A percentile compares a stretch with the other conserved stretches of the same genome.
phyloP scores from a whole-genome alignment of 2,888 invertebrate species.

The Nematopogon swammerdamellus region DNA sequence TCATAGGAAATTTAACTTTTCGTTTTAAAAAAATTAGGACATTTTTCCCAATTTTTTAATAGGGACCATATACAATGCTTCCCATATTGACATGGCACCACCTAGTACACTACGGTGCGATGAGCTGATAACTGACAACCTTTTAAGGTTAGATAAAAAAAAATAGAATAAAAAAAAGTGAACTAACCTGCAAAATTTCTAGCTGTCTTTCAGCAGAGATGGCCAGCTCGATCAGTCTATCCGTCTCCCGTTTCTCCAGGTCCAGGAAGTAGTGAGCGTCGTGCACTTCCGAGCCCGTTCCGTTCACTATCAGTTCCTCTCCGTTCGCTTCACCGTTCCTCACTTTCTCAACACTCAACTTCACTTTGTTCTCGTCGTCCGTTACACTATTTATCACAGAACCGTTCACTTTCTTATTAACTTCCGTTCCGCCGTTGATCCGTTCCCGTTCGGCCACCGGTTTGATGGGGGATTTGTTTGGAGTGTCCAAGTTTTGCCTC shows the following conservation, averaged over 20 bases:
- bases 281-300: constrained; percentile 43
- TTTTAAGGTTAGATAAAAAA: no score
- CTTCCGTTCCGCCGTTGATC: constrained; percentile 1
- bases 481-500: constrained; percentile 4
- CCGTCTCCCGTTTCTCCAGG: constrained; percentile 70
- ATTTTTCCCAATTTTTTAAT: no score
- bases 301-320: constrained; percentile 15
- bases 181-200: constrained; percentile 45
- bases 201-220: constrained; percentile 68
- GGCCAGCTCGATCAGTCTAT: constrained; percentile 64
- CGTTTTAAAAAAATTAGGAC: no score
- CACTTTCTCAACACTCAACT: constrained; percentile 20
- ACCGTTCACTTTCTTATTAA: no score
- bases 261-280: constrained; percentile 78
- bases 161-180: constrained; percentile 3
- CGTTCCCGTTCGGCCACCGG: neutral
- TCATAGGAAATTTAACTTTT: no score
- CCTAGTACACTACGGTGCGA: no score
- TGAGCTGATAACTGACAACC: no score
- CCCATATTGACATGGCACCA: no score
- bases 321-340: constrained; percentile 18
- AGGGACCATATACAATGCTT: no score
- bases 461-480: neutral
- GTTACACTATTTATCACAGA: constrained; percentile 29
- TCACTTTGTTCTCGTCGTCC: constrained; percentile 30